Evolutionary conservation across 2,113 vertebrate species (phyloP).

Genomic region (Alaudala cheleensis): DNA sequence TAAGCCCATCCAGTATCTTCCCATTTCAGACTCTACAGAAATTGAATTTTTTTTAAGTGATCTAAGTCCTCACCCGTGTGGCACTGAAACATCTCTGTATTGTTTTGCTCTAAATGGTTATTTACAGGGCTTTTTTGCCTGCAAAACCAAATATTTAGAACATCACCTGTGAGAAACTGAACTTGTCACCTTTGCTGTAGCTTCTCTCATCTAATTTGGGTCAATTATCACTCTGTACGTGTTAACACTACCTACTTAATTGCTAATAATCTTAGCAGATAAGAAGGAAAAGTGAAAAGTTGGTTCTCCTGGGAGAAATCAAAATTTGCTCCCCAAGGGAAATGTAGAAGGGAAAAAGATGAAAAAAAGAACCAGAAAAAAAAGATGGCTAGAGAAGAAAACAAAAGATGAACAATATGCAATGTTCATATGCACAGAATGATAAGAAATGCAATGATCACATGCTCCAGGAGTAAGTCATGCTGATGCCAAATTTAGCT

Average conservation of each 20-base stretch:
- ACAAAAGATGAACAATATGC: background rate
- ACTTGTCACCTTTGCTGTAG: background rate
- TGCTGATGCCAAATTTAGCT: background rate
- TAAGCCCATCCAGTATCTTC: background rate
- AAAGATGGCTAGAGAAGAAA: background rate
- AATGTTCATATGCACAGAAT: background rate
- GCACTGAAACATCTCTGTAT: background rate
- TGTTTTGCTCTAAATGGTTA: background rate
- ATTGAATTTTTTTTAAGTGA: background rate
- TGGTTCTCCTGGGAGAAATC: background rate
- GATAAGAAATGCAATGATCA: background rate
- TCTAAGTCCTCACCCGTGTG: background rate
- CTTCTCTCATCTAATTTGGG: conserved; percentile 14
- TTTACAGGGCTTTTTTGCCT: background rate
- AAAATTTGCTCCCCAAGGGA: background rate
- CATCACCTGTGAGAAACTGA: background rate
- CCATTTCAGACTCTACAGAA: background rate
- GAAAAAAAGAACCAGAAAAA: background rate
- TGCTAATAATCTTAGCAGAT: conserved; percentile 18
- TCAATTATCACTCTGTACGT: background rate
- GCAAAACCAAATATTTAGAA: background rate
- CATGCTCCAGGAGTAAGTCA: background rate
- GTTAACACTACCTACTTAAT: conserved; percentile 6
- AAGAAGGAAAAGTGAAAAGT: background rate
- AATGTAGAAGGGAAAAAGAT: background rate